Percentiles rank a stretch among this genome's conserved stretches.
These are phyloP conservation scores for Zosterops lateralis DNA, from an alignment of 2,113 vertebrate species.

Conservation along the genomic window DNA sequence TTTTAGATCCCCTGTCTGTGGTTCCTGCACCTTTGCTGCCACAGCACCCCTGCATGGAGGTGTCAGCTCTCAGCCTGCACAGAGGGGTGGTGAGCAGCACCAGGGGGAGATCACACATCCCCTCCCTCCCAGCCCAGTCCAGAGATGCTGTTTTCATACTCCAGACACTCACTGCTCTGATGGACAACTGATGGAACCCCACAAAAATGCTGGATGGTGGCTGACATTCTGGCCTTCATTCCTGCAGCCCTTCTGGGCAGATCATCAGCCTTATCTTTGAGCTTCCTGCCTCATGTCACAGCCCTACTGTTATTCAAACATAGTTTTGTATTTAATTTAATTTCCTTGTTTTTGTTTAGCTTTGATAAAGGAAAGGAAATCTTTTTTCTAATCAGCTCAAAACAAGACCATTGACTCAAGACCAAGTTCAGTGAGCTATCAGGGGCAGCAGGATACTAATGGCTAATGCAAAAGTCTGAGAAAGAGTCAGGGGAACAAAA, in stretches of 20 bases:
- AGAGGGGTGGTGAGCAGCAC: not conserved
- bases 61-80: not conserved
- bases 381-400: conserved; percentile 57
- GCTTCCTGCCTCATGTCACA: conserved; percentile 63
- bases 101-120: not conserved
- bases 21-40: not conserved
- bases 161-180: not conserved
- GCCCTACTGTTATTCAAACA: conserved; percentile 50
- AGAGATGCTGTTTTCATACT: not conserved
- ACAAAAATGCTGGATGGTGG: not conserved
- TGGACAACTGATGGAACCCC: not conserved
- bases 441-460: conserved; percentile 42
- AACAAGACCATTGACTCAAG: conserved; percentile 55
- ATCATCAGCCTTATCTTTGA: conserved; percentile 59
- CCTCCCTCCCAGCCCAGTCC: not conserved
- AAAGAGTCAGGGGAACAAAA: conserved; percentile 60
- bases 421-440: conserved; percentile 59
- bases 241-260: not conserved
- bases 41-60: rapidly evolving
- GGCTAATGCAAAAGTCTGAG: conserved; percentile 33
- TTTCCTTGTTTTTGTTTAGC: conserved; percentile 71
- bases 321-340: conserved; percentile 59
- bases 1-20: not conserved
- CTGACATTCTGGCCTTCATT: not conserved
- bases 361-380: conserved; percentile 69